A percentile compares a stretch with the other conserved stretches of the same genome.
phyloP scores from a whole-genome alignment of 2,113 vertebrate species.

The Gnathonemus echidnorhynchus region DNA sequence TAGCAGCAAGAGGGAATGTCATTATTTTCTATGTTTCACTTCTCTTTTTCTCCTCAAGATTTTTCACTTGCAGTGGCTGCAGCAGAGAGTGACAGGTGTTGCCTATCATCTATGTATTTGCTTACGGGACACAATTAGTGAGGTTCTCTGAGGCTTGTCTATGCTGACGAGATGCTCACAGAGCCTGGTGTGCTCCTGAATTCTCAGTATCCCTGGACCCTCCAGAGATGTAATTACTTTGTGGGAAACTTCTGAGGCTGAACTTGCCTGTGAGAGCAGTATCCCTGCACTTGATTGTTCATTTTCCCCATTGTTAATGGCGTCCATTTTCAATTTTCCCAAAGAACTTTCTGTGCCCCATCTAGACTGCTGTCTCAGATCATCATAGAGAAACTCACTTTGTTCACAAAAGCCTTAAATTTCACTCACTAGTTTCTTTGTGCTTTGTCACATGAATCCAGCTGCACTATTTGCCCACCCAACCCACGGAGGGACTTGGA shows the following conservation, averaged over 20 bases:
- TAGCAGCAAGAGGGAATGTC: background rate
- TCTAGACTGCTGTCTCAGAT: background rate
- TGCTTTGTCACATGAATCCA: background rate
- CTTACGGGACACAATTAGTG: constrained; percentile 44
- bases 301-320: constrained; percentile 41
- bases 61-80: constrained; percentile 3
- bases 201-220: constrained; percentile 42
- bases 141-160: constrained; percentile 34
- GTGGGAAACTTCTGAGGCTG: constrained; percentile 53
- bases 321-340: background rate
- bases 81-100: constrained; percentile 31
- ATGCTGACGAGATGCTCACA: constrained; percentile 40
- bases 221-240: constrained; percentile 63
- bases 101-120: constrained; percentile 38
- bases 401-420: background rate
- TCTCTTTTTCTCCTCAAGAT: background rate
- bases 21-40: background rate
- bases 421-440: background rate
- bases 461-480: background rate
- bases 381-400: background rate
- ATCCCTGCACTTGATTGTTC: constrained; percentile 39
- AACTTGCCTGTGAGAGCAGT: constrained; percentile 44
- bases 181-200: constrained; percentile 41
- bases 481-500: background rate
- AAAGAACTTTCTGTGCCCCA: background rate